A percentile compares a stretch with the other conserved stretches of the same genome.
phyloP scores from a whole-genome alignment of 1,140 invertebrate genomes.

The Leucophenga varia region DNA sequence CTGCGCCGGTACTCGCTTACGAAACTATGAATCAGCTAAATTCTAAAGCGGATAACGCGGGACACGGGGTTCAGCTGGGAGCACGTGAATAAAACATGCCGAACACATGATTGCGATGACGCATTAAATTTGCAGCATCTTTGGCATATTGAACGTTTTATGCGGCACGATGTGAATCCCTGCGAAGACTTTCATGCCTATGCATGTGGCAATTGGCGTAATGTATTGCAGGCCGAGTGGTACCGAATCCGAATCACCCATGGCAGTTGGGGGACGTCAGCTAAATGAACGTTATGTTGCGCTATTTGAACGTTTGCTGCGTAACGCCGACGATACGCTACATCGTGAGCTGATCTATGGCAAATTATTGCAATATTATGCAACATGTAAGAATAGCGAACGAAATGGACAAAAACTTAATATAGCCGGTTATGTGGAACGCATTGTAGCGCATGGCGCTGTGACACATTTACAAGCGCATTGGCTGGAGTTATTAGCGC shows the following conservation, averaged over 20 bases:
- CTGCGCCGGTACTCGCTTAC: too few relatives aligned
- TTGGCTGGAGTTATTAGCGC: constrained; percentile 28
- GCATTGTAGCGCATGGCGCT: neutral
- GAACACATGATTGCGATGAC: constrained; percentile 8
- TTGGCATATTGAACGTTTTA: constrained; percentile 59
- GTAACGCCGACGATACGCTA: constrained; percentile 3
- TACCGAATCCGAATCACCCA: constrained; percentile 32
- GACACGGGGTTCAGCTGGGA: too few relatives aligned
- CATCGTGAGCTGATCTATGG: constrained; percentile 18
- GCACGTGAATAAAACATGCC: neutral
- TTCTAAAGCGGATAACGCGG: too few relatives aligned
- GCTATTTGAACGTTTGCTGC: constrained; percentile 17
- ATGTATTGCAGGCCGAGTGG: constrained; percentile 17
- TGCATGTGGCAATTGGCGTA: constrained; percentile 83
- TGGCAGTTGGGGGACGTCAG: constrained; percentile 23
- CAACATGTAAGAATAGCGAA: constrained; percentile 14
- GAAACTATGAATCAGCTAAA: too few relatives aligned
- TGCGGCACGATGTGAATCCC: constrained; percentile 75
- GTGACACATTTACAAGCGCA: constrained; percentile 7
- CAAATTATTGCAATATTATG: constrained; percentile 29
- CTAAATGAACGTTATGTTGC: constrained; percentile 26
- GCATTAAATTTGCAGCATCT: constrained; percentile 27
- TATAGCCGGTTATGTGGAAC: constrained; percentile 20
- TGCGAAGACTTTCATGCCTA: constrained; percentile 89
- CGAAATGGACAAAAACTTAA: constrained; percentile 3